phyloP scores from a whole-genome alignment of 2,797 vertebrate species.

The Acridotheres tristis region DNA sequence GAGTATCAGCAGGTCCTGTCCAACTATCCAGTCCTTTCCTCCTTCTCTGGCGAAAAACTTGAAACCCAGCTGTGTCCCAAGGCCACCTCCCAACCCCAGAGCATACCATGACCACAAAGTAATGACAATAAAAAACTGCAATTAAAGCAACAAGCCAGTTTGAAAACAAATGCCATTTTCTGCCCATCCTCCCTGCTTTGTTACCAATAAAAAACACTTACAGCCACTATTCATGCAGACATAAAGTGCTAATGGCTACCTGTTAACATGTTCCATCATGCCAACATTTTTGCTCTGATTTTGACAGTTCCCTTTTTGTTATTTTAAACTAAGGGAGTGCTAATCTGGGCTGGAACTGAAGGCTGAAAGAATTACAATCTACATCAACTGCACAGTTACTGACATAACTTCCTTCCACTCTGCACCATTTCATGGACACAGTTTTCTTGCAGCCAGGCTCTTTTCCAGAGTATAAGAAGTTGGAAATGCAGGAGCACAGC shows the following conservation, averaged over 20 bases:
- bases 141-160: conserved; percentile 64
- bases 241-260: conserved; percentile 78
- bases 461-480: not conserved
- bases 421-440: conserved; percentile 20
- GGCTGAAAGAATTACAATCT: conserved; percentile 62
- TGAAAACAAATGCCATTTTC: conserved; percentile 69
- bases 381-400: conserved; percentile 48
- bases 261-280: conserved; percentile 76
- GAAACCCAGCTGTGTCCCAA: not conserved
- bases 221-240: conserved; percentile 75
- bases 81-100: not conserved
- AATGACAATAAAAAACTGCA: conserved; percentile 41
- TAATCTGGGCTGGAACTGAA: conserved; percentile 69
- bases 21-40: not conserved
- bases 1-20: not conserved
- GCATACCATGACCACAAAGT: not conserved
- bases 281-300: conserved; percentile 73
- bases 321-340: conserved; percentile 68
- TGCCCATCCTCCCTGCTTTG: conserved; percentile 60
- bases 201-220: conserved; percentile 76
- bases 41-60: not conserved
- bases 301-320: conserved; percentile 66
- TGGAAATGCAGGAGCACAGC: not conserved
- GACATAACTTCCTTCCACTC: conserved; percentile 47
- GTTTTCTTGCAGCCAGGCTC: conserved; percentile 31